A percentile compares a stretch with the other conserved stretches of the same genome.
Conservation (phyloP, 64 coral and sea anemone species). For the Acropora yongei region DNA sequence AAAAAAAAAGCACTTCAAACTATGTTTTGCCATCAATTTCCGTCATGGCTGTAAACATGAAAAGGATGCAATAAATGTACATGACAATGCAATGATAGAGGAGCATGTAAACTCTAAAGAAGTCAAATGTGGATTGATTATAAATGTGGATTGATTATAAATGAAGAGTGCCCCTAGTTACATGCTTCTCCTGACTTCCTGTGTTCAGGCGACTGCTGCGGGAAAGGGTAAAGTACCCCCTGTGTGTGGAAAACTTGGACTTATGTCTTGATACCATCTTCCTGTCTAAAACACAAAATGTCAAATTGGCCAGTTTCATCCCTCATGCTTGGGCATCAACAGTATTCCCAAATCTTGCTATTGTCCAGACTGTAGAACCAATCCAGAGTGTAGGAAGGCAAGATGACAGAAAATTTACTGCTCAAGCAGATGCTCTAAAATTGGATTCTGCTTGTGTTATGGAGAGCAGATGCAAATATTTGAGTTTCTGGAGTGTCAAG, state of each 20-base stretch:
- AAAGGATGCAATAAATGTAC: too few species aligned
- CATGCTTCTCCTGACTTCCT: slow-evolving; percentile 49
- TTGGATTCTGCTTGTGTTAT: background rate
- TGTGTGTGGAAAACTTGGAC: slow-evolving; percentile 29
- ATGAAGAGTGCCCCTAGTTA: slow-evolving; percentile 49
- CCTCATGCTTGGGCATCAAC: slow-evolving; percentile 27
- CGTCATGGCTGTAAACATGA: too few species aligned
- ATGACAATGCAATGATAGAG: too few species aligned
- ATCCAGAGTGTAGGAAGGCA: background rate
- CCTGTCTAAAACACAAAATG: slow-evolving; percentile 32
- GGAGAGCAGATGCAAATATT: too few species aligned
- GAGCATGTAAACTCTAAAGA: too few species aligned
- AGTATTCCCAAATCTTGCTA: slow-evolving; percentile 29
- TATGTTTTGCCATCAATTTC: too few species aligned
- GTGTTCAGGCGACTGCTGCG: background rate
- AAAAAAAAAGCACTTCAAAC: too few species aligned
- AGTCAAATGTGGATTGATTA: background rate
- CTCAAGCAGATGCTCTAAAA: slow-evolving; percentile 9
- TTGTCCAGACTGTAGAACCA: slow-evolving; percentile 31
- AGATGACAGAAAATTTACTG: background rate
- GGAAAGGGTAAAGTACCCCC: slow-evolving; percentile 47
- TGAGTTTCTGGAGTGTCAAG: too few species aligned
- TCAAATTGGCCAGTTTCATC: slow-evolving; percentile 58
- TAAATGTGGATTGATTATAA: slow-evolving; percentile 14
- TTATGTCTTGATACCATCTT: slow-evolving; percentile 54